A percentile compares a stretch with the other conserved stretches of the same genome.
These are phyloP conservation scores for Cheilosia urbana DNA, from an alignment of 2,888 invertebrate genomes.

Conservation along the genomic window DNA sequence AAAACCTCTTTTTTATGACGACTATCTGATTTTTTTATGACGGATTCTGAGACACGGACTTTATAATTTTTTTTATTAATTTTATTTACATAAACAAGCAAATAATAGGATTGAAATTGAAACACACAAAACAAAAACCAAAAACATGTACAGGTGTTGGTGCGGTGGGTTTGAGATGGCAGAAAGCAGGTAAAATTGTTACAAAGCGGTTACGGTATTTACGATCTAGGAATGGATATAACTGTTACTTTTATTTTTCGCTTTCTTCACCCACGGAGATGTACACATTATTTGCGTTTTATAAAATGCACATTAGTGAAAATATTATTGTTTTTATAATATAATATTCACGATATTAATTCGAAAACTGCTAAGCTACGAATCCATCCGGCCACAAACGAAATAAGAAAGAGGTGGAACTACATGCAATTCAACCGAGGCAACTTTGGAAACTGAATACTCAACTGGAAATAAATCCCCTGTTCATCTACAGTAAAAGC, in stretches of 20 bases:
- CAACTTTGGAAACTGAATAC: conserved; percentile 60
- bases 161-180: conserved; percentile 1
- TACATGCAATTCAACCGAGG: conserved; percentile 20
- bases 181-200: conserved; percentile 15
- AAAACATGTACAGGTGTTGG: conserved; percentile 25
- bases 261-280: too few relatives aligned
- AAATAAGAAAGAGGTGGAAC: conserved; percentile 3
- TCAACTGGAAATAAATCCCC: conserved; percentile 2
- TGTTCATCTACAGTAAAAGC: too few relatives aligned
- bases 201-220: background rate
- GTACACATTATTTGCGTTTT: too few relatives aligned
- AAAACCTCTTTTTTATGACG: conserved; percentile 15
- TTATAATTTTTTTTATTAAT: background rate
- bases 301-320: too few relatives aligned
- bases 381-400: conserved; percentile 23
- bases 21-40: background rate
- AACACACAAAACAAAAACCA: conserved; percentile 7
- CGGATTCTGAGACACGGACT: background rate
- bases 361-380: conserved; percentile 22
- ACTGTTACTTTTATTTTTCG: conserved; percentile 31
- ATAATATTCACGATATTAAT: background rate
- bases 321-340: background rate
- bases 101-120: conserved; percentile 1
- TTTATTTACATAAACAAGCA: background rate
- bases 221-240: conserved; percentile 29